phyloP scores from a whole-genome alignment of 2,113 vertebrate species.

The Geococcyx californianus region DNA sequence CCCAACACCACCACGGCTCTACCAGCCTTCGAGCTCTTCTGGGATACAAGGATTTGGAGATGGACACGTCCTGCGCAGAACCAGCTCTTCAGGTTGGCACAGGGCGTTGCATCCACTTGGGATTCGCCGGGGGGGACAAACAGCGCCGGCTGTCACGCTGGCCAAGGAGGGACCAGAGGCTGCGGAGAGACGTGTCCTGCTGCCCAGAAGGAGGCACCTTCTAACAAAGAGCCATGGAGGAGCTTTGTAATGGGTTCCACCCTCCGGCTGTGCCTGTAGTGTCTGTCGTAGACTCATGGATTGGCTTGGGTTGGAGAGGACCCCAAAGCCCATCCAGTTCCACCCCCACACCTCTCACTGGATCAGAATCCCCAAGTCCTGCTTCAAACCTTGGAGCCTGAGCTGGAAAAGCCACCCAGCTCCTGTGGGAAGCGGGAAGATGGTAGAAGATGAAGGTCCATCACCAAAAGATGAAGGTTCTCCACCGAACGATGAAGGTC shows the following conservation, averaged over 20 bases:
- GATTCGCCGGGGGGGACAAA: neutral
- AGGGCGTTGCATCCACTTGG: rapidly evolving
- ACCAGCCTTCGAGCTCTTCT: rapidly evolving
- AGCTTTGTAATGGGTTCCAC: rapidly evolving
- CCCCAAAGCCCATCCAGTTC: too few relatives aligned
- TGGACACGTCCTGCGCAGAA: rapidly evolving
- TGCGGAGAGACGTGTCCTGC: neutral
- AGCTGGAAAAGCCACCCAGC: neutral
- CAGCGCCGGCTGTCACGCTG: rapidly evolving
- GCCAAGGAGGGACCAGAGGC: neutral
- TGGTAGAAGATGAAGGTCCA: rapidly evolving
- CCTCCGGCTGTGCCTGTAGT: rapidly evolving
- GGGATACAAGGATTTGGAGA: neutral
- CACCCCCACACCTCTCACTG: too few relatives aligned
- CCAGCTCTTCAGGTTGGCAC: neutral
- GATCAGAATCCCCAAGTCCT: neutral
- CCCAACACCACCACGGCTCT: rapidly evolving
- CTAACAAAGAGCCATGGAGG: rapidly evolving
- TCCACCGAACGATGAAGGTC: too few relatives aligned
- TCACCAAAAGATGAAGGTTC: neutral
- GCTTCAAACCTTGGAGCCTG: rapidly evolving
- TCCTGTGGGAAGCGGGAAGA: rapidly evolving
- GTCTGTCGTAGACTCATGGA: too few relatives aligned
- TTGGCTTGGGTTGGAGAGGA: too few relatives aligned
- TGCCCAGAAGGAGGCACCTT: too few relatives aligned